Evolutionary conservation across 2,113 vertebrate genomes (phyloP).

Genomic region (Mirza zaza): DNA sequence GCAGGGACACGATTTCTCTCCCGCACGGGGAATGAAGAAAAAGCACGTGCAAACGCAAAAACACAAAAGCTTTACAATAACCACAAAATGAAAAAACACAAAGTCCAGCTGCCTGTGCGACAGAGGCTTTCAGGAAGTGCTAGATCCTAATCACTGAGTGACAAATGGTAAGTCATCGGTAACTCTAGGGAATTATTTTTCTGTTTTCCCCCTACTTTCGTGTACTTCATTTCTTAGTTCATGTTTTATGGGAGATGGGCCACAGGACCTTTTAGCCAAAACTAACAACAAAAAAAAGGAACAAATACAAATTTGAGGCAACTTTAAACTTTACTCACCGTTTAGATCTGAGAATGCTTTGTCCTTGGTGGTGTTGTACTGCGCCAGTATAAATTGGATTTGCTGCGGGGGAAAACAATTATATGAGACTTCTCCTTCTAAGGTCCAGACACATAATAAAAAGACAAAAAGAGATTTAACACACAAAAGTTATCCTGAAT

Average conservation of each 20-base stretch:
- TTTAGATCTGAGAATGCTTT: slow-evolving; percentile 92
- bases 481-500: background rate
- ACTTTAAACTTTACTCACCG: slow-evolving; percentile 87
- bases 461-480: background rate
- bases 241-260: background rate
- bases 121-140: background rate
- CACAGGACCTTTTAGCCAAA: background rate
- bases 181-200: no score
- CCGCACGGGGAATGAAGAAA: rapidly evolving
- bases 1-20: background rate
- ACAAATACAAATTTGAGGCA: background rate
- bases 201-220: background rate
- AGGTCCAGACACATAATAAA: background rate
- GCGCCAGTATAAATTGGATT: slow-evolving; percentile 91
- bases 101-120: background rate
- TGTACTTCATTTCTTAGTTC: rapidly evolving
- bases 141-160: background rate
- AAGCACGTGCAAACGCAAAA: rapidly evolving
- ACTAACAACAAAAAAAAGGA: background rate
- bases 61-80: background rate
- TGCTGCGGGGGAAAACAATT: slow-evolving; percentile 84
- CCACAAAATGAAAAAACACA: background rate
- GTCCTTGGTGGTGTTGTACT: slow-evolving; percentile 91
- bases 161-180: rapidly evolving
- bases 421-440: background rate